Evolutionary conservation across 2,888 invertebrate genomes (phyloP), one percentile per base, ranked within the genome.

Genomic region (Myopa tessellatipennis): DNA sequence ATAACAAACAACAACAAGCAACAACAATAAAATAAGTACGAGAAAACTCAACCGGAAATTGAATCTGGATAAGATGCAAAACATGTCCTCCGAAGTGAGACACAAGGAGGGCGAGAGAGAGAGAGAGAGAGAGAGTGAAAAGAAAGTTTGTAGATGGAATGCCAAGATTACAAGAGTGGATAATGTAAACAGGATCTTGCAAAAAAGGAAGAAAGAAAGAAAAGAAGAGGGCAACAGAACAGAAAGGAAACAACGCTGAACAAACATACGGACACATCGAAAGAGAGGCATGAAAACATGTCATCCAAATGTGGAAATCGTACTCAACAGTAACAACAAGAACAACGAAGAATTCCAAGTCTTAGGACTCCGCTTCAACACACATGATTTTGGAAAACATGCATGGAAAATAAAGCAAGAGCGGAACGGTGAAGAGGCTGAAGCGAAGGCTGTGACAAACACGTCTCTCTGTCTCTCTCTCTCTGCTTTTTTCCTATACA

Each of bases 21-120:
- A 78, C 65, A 69, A 70, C 58, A 58, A 26, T 50, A 60, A 72
- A 10, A 60, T 34, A 18, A 50, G 26, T 61, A 73, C 8, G 0
- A 70, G 14, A 16, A 58, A n/a, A 70, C 34, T 36, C 34, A 55
- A 52, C 52, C 73, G 26, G 61, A 73, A 61, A 40, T 55, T 8
- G 34, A 77, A 67, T 61, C 78, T 18, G 77, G 74, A 77, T 77
- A 77, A 75, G 79, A 76, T 76, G 78, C 81, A 82, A 80, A 82
- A 82, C 79, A 80, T 83, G 80, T 83, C 60, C 61, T 73, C 38
- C 3, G 38, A 8, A 36, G 36, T 38, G 65, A 65, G 38, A 8
- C 34, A 16, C 4, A 65, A 36, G 38, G 38, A 3, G 65, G 55
- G 55, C 4, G 10, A 65, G 36, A 4, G 10, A 14, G 14, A 26